These are phyloP conservation scores for Brienomyrus longianalis DNA, from an alignment of 2,113 vertebrate genomes.

Conservation along the genomic window DNA sequence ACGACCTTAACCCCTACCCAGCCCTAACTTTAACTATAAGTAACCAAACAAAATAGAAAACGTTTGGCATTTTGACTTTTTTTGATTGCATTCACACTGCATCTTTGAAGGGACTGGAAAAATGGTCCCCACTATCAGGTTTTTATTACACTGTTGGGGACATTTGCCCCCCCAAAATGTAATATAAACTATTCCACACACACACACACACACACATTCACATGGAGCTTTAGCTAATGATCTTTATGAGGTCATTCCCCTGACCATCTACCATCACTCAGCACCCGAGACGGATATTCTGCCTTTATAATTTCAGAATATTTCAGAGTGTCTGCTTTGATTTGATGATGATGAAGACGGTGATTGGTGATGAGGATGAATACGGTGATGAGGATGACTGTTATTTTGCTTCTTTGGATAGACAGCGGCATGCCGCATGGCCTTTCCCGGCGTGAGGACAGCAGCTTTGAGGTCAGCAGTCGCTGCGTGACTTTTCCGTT, in stretches of 20 bases:
- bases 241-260: not conserved
- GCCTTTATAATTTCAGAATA: not conserved
- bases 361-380: not conserved
- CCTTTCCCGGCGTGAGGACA: not conserved
- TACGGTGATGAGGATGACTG: not conserved
- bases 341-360: not conserved
- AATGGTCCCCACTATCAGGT: too few species aligned
- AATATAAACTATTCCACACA: too few species aligned
- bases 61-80: too few species aligned
- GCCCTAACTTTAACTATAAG: too few species aligned
- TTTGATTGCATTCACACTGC: too few species aligned
- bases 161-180: too few species aligned
- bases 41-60: too few species aligned
- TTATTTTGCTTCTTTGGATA: not conserved
- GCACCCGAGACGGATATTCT: not conserved
- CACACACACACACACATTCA: not conserved
- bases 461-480: not conserved
- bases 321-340: not conserved
- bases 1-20: too few species aligned
- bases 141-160: too few species aligned
- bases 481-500: not conserved
- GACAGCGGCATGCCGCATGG: not conserved
- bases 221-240: not conserved
- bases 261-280: not conserved
- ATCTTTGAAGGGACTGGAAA: too few species aligned